These are phyloP conservation scores for Subanguina moxae DNA, from an alignment of 1,140 invertebrate species.

Conservation along the genomic window DNA sequence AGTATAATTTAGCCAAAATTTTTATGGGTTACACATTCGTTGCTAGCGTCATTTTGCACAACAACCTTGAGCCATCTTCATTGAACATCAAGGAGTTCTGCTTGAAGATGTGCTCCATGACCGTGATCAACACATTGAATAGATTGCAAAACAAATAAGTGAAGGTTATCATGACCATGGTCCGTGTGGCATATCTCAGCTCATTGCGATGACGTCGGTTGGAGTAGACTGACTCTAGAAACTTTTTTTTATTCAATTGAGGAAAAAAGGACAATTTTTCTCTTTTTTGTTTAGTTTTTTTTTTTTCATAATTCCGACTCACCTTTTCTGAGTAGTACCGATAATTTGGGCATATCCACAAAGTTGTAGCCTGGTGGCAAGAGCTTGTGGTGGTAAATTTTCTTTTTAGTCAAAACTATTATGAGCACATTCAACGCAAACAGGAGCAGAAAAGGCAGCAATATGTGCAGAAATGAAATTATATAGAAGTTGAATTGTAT, in stretches of 20 bases:
- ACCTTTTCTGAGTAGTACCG: constrained; percentile 34
- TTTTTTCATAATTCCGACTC: no score
- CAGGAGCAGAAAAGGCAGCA: constrained; percentile 45
- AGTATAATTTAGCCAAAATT: no score
- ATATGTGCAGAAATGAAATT: constrained; percentile 42
- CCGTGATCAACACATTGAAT: constrained; percentile 41
- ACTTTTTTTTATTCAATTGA: constrained; percentile 9
- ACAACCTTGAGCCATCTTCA: constrained; percentile 48
- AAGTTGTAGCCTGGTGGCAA: constrained; percentile 27
- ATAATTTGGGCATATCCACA: constrained; percentile 40
- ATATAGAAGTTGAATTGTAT: constrained; percentile 50
- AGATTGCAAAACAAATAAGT: constrained; percentile 38
- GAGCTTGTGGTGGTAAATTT: constrained; percentile 19
- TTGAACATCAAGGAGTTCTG: constrained; percentile 37
- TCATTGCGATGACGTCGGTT: constrained; percentile 35
- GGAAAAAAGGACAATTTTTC: not conserved
- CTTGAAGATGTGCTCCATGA: constrained; percentile 42
- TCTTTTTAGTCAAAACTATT: constrained; percentile 42
- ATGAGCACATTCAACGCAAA: constrained; percentile 42
- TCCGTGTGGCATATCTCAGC: constrained; percentile 42
- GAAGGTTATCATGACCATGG: constrained; percentile 44
- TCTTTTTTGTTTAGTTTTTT: no score
- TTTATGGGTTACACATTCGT: not conserved
- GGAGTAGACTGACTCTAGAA: constrained; percentile 40
- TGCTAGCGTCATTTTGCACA: not conserved